Evolutionary conservation across 2,113 vertebrate genomes (phyloP).

Genomic region (Tonatia bakeri): DNA sequence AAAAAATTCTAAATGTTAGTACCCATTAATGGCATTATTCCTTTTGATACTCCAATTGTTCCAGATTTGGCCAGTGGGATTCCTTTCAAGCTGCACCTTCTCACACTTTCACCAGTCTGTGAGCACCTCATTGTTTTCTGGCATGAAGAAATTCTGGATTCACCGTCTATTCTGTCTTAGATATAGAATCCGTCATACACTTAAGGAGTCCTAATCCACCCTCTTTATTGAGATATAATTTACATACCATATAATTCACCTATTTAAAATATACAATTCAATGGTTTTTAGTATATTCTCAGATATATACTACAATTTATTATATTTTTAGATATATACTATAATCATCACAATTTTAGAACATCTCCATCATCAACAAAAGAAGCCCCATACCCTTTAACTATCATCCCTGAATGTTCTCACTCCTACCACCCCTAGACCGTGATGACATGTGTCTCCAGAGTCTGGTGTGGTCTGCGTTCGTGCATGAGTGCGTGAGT

Average conservation of each 20-base stretch:
- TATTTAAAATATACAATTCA: not conserved
- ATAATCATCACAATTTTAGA: not conserved
- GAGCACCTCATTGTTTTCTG: not conserved
- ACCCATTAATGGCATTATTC: not conserved
- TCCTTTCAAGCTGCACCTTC: not conserved
- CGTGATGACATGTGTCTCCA: not conserved
- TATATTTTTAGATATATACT: not conserved
- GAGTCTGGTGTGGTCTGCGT: not conserved
- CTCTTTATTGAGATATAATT: not conserved
- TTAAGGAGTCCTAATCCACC: not conserved
- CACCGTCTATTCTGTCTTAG: not conserved
- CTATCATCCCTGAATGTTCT: not conserved
- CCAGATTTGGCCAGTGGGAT: not conserved
- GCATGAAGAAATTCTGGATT: not conserved
- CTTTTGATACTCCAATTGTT: not conserved
- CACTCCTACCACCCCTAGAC: not conserved
- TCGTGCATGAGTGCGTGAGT: not conserved
- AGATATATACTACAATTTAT: not conserved
- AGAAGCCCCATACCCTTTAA: not conserved
- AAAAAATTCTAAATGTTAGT: not conserved
- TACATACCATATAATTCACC: not conserved
- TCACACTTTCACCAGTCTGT: not conserved
- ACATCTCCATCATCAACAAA: not conserved
- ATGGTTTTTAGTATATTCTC: not conserved
- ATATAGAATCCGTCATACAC: not conserved